Percentiles rank a stretch among this genome's conserved stretches.
These are phyloP conservation scores for Pempheris klunzingeri DNA, from an alignment of 2,797 vertebrate species.

Conservation along the genomic window DNA sequence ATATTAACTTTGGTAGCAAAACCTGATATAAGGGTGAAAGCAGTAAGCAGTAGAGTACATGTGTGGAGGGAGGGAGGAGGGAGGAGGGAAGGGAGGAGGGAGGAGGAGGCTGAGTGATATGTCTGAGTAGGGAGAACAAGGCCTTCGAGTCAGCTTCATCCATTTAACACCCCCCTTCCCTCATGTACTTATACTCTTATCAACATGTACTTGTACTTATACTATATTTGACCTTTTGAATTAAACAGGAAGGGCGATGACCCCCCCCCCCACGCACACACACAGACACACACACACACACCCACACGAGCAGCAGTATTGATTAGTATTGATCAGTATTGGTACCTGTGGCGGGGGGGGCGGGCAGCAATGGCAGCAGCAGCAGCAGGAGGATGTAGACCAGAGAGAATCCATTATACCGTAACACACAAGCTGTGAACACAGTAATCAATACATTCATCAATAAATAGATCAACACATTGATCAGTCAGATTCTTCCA, in stretches of 20 bases:
- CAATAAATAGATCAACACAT: background rate
- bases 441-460: background rate
- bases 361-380: constrained; percentile 57
- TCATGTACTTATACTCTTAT: too few relatives aligned
- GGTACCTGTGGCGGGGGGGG: constrained; percentile 47
- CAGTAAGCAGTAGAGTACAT: too few relatives aligned
- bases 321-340: background rate
- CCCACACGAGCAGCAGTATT: background rate
- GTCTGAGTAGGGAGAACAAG: too few relatives aligned
- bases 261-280: background rate
- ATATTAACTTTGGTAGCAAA: too few relatives aligned
- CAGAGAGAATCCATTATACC: constrained; percentile 71
- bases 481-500: background rate
- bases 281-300: background rate
- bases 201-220: too few relatives aligned
- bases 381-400: constrained; percentile 70
- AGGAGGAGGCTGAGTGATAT: too few relatives aligned
- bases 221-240: too few relatives aligned
- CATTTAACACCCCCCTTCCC: too few relatives aligned
- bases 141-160: too few relatives aligned
- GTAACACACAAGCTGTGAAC: constrained; percentile 60
- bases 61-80: too few relatives aligned
- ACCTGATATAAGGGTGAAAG: too few relatives aligned
- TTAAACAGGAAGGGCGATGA: background rate
- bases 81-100: too few relatives aligned